Evolutionary conservation across 2,113 vertebrate genomes (phyloP), one percentile per base, ranked within the genome.

Genomic region (Gobio gobio): DNA sequence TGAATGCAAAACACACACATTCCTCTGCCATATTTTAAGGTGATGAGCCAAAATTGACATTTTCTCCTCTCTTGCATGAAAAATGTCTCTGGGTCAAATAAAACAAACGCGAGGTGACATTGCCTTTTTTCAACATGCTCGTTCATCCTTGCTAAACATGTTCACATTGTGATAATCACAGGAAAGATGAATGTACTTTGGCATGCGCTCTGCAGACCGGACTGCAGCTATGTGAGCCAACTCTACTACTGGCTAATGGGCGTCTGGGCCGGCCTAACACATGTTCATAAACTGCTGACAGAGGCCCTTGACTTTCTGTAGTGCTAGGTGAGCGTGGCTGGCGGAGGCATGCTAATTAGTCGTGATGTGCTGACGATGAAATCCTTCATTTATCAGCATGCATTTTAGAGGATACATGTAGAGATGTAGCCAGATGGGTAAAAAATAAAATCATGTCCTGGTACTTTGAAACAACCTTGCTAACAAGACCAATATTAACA

Each of bases 281-380:
- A 45, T 64, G 59, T 63, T 80, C 58, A 63, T 20, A 80, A 80
- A 80, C 78, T 80, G 78, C 78, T 80, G 78, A 80, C 78, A 64
- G 78, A 80, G 40, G 2, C 78, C 40, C 78, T 64, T 40, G 36
- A 80, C 56, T 64, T 47, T 43, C 78, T 80, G 59, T 45, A 64
- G 76, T 0, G 10, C 51, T n/a, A 59, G 76, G 58, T 61, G 78
- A 63, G 78, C 36, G 16, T 80, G 58, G 33, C 29, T 80, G 47
- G 36, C 2, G 2, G 78, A 45, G 59, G 33, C 14, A 63, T 43
- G 40, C 33, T 61, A 80, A 80, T 80, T 80, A 78, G 76, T 24
- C 4, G 18, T 78, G 76, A 78, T 78, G 51, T 59, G 76, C 76
- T 78, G 76, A 78, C 76, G 12, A 61, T 59, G 51, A 40, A 78